These are phyloP conservation scores for Sphaeramia orbicularis DNA, from an alignment of 2,797 vertebrate genomes.

Conservation along the genomic window DNA sequence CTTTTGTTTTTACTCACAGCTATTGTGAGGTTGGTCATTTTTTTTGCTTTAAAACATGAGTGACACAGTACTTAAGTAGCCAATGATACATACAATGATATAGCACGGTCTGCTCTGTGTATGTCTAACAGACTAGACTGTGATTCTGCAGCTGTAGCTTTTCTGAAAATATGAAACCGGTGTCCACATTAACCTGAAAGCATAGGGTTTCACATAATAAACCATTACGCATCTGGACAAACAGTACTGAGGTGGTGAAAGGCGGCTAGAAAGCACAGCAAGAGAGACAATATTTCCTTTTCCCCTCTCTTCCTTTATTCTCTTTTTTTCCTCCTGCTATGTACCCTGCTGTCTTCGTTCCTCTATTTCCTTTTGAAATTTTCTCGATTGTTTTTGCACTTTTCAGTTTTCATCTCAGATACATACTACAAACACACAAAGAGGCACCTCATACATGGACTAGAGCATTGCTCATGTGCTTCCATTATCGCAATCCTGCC, in stretches of 20 bases:
- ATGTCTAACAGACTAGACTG: neutral
- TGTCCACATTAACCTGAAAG: constrained; percentile 42
- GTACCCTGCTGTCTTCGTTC: constrained; percentile 8
- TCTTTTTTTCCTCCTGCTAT: constrained; percentile 1
- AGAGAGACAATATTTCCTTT: constrained; percentile 35
- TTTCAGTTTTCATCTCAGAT: constrained; percentile 2
- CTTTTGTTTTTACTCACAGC: too few relatives aligned
- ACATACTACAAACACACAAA: neutral
- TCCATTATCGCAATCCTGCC: constrained; percentile 47
- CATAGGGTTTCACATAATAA: constrained; percentile 69
- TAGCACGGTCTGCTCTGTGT: neutral
- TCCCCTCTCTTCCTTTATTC: constrained; percentile 11
- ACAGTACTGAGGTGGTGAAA: constrained; percentile 68
- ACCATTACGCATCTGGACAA: constrained; percentile 78
- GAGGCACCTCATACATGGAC: constrained; percentile 11
- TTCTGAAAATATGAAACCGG: constrained; percentile 28
- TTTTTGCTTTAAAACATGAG: too few relatives aligned
- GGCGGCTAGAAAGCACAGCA: constrained; percentile 20
- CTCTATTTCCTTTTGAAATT: constrained; percentile 22
- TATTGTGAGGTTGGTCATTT: neutral
- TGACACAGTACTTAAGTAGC: neutral
- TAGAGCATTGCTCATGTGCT: constrained; percentile 15
- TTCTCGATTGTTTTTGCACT: constrained; percentile 14
- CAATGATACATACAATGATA: neutral
- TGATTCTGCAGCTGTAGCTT: constrained; percentile 25